A percentile compares a stretch with the other conserved stretches of the same genome.
Evolutionary conservation across 2,888 invertebrate species (phyloP).

Genomic region (Ellobium chinense): DNA sequence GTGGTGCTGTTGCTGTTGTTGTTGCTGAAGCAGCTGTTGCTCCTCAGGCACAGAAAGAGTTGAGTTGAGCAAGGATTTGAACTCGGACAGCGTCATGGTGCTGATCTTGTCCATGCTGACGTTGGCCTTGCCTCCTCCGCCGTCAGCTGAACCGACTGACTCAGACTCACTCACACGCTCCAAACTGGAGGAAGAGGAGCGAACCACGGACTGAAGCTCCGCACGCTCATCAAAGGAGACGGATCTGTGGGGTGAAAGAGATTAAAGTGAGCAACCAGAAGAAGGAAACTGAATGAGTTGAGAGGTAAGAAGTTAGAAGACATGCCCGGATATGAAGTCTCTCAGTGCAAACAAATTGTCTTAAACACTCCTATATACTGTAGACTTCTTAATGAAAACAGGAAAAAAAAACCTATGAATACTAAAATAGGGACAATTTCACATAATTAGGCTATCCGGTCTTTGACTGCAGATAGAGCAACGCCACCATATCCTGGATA

Average conservation of each 20-base stretch:
- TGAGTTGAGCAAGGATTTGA: conserved; percentile 67
- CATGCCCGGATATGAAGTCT: no score
- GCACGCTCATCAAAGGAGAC: conserved; percentile 29
- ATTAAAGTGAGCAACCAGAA: no score
- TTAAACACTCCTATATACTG: no score
- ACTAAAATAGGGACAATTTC: no score
- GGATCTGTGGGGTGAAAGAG: conserved; percentile 20
- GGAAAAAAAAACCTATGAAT: no score
- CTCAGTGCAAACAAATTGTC: no score
- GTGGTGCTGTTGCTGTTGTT: background rate
- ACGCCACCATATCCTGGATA: no score
- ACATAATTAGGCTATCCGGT: no score
- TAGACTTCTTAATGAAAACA: no score
- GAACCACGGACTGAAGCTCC: background rate
- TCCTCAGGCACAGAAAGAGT: conserved; percentile 59
- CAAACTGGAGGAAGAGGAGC: background rate
- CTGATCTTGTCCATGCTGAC: conserved; percentile 67
- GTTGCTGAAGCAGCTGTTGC: conserved; percentile 49
- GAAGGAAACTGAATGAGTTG: background rate
- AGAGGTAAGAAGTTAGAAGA: background rate
- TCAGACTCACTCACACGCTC: background rate
- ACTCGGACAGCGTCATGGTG: conserved; percentile 72
- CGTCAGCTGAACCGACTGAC: background rate
- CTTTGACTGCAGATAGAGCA: no score
- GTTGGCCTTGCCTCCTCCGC: conserved; percentile 44